Evolutionary conservation across 2,113 vertebrate species (phyloP).

Genomic region (Clarias batrachus): DNA sequence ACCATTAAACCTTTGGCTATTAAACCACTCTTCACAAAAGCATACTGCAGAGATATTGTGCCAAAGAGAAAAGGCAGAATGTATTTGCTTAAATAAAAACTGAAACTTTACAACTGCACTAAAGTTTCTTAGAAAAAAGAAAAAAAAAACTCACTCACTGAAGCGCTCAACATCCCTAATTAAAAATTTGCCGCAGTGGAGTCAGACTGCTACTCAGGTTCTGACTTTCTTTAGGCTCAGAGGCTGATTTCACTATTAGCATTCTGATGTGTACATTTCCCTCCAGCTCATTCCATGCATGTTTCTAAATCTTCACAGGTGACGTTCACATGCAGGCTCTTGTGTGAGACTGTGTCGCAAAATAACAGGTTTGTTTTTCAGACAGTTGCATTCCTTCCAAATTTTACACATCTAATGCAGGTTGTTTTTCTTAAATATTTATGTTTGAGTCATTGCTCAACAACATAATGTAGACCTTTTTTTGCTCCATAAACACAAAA

Average conservation of each 20-base stretch:
- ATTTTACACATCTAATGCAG: neutral
- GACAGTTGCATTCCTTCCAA: neutral
- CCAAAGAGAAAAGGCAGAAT: neutral
- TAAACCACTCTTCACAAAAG: neutral
- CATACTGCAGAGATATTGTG: too few relatives aligned
- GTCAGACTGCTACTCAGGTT: neutral
- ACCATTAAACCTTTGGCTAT: slow-evolving; percentile 19
- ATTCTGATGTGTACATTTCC: neutral
- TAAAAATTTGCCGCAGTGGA: neutral
- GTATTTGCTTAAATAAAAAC: neutral
- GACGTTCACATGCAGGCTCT: neutral
- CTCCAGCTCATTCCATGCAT: neutral
- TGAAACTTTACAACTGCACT: neutral
- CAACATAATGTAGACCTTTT: neutral
- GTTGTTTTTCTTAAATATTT: neutral
- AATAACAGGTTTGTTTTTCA: neutral
- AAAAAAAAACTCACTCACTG: neutral
- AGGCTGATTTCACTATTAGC: neutral
- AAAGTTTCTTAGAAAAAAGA: neutral
- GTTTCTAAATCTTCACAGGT: neutral
- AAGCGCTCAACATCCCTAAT: neutral
- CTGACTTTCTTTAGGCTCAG: neutral
- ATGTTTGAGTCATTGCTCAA: neutral
- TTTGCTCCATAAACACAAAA: neutral
- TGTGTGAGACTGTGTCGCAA: neutral